A percentile compares a stretch with the other conserved stretches of the same genome.
Evolutionary conservation across 2,797 vertebrate species (phyloP).

Genomic region (Gymnoscopelus braueri): DNA sequence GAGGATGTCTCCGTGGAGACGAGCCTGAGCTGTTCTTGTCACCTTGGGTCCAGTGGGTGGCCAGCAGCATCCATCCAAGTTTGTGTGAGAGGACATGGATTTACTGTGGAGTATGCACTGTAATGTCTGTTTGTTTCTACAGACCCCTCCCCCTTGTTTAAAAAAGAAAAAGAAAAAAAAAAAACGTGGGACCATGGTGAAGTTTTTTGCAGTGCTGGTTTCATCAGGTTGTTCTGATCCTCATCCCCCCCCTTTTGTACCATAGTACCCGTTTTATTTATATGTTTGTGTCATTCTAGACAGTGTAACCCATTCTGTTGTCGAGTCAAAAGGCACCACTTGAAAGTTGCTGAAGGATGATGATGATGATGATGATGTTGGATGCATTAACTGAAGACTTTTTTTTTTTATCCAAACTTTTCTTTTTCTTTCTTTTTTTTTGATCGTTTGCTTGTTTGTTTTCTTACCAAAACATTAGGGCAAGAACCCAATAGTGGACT

Average conservation of each 20-base stretch:
- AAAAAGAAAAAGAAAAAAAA: conserved; percentile 4
- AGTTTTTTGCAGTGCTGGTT: conserved; percentile 60
- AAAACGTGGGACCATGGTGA: conserved; percentile 46
- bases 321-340: conserved; percentile 67
- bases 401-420: conserved; percentile 55
- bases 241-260: conserved; percentile 67
- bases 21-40: conserved; percentile 24
- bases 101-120: conserved; percentile 55
- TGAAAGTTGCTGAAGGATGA: conserved; percentile 63
- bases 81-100: conserved; percentile 43
- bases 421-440: conserved; percentile 45
- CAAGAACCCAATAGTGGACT: conserved; percentile 79
- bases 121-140: conserved; percentile 22
- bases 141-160: conserved; percentile 9
- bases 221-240: conserved; percentile 61
- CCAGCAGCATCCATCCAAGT: conserved; percentile 5
- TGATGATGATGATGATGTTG: conserved; percentile 59
- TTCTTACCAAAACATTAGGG: conserved; percentile 84
- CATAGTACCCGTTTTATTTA: conserved; percentile 76
- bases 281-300: conserved; percentile 67
- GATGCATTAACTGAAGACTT: conserved; percentile 73
- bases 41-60: conserved; percentile 24
- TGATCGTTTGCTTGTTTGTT: conserved; percentile 78
- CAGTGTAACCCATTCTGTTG: conserved; percentile 68
- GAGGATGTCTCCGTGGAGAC: conserved; percentile 64